phyloP scores from a whole-genome alignment of 1,140 invertebrate genomes.

The Asbolus verrucosus region DNA sequence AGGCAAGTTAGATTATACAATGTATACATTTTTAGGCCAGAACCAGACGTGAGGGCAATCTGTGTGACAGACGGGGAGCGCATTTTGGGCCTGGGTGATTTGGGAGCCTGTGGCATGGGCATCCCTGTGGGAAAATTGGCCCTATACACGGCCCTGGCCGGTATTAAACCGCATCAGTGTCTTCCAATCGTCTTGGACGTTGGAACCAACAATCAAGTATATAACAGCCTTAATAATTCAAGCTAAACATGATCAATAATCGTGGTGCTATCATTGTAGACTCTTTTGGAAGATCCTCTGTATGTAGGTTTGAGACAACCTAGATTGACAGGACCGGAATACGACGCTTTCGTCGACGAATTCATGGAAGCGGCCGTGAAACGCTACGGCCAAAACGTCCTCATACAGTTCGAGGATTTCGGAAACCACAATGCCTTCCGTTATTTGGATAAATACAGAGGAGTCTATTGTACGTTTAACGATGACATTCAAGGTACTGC shows the following conservation, averaged over 20 bases:
- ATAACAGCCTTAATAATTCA: conserved; percentile 18
- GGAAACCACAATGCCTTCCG: conserved; percentile 94
- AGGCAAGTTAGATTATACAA: not conserved
- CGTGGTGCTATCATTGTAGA: conserved; percentile 65
- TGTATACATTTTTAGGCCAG: conserved; percentile 77
- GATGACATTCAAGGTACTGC: conserved; percentile 98
- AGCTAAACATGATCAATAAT: conserved; percentile 9
- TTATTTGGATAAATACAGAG: conserved; percentile 88
- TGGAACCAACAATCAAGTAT: conserved; percentile 75
- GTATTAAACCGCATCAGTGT: conserved; percentile 90
- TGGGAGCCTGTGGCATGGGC: conserved; percentile 95
- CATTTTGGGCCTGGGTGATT: conserved; percentile 92
- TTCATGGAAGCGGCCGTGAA: conserved; percentile 96
- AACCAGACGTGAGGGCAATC: conserved; percentile 88
- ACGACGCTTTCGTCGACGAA: conserved; percentile 97
- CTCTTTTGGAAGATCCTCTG: conserved; percentile 90
- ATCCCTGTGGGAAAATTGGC: conserved; percentile 93
- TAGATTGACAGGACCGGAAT: conserved; percentile 86
- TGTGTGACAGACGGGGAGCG: conserved; percentile 95
- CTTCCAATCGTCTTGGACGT: conserved; percentile 92
- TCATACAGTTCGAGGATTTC: conserved; percentile 97
- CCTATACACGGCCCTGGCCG: conserved; percentile 91
- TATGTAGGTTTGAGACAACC: conserved; percentile 95
- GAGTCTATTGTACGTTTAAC: conserved; percentile 94
- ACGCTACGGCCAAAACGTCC: conserved; percentile 89